Evolutionary conservation across 2,888 invertebrate genomes (phyloP).

Genomic region (Hylaea fasciaria): DNA sequence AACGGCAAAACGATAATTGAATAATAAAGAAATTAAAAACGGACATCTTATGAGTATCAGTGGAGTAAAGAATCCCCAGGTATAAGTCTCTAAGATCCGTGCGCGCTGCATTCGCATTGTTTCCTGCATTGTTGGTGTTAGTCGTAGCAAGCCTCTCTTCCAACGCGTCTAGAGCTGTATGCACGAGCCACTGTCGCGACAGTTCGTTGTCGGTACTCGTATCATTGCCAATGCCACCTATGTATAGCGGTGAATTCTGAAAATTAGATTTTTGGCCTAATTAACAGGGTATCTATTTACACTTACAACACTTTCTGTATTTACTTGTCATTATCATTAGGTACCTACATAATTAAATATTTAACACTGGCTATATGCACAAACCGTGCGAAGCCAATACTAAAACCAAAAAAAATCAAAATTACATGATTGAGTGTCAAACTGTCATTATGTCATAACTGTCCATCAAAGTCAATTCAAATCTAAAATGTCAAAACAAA

Average conservation of each 20-base stretch:
- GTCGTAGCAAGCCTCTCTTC: conserved; percentile 90
- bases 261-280: conserved; percentile 46
- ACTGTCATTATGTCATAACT: not conserved
- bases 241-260: conserved; percentile 96
- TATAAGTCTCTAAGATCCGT: conserved; percentile 95
- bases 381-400: no score
- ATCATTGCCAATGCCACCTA: conserved; percentile 83
- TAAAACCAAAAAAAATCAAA: no score
- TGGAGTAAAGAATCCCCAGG: conserved; percentile 95
- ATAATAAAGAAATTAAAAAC: conserved; percentile 2
- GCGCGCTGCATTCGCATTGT: conserved; percentile 83
- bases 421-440: not conserved
- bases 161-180: conserved; percentile 95
- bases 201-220: conserved; percentile 92
- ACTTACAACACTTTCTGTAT: not conserved
- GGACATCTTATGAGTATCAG: conserved; percentile 98
- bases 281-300: not conserved
- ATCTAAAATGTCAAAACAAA: conserved; percentile 7
- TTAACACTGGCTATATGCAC: no score
- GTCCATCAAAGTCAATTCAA: not conserved
- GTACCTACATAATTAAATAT: no score
- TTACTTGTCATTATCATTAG: no score
- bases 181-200: conserved; percentile 96
- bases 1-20: no score
- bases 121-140: conserved; percentile 72